Evolutionary conservation across 1,140 invertebrate species (phyloP).

Genomic region (Papilio polytes): DNA sequence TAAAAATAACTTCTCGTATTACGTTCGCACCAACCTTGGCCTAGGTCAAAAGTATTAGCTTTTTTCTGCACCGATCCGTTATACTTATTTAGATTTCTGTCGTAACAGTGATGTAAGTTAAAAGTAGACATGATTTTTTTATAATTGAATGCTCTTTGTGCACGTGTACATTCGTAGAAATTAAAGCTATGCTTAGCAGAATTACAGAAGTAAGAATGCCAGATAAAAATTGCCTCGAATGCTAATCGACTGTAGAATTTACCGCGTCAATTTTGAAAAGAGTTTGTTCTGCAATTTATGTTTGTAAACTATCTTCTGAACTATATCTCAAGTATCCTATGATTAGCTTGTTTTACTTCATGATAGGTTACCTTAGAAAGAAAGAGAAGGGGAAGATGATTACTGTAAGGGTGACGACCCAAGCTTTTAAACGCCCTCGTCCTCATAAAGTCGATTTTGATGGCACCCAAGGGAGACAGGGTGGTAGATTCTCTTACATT

Average conservation of each 20-base stretch:
- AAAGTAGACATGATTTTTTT: background rate
- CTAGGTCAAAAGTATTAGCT: conserved; percentile 8
- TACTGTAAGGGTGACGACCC: background rate
- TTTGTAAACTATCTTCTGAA: no score
- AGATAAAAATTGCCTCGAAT: no score
- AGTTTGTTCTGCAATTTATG: no score
- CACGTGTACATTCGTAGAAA: no score
- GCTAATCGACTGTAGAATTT: no score
- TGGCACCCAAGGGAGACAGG: background rate
- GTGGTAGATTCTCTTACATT: background rate
- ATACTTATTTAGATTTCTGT: background rate
- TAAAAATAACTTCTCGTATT: background rate
- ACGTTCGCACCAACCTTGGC: background rate
- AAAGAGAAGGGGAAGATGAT: conserved; percentile 5
- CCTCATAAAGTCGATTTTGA: conserved; percentile 20
- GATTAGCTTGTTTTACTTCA: background rate
- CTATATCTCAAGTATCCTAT: no score
- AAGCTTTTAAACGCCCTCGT: background rate
- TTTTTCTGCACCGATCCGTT: background rate
- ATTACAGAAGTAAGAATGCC: no score
- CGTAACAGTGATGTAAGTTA: background rate
- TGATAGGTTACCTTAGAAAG: background rate
- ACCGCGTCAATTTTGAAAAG: no score
- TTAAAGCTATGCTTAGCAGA: no score
- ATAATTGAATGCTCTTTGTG: no score